Evolutionary conservation across 2,888 invertebrate genomes (phyloP).

Genomic region (Hydriomena furcata): DNA sequence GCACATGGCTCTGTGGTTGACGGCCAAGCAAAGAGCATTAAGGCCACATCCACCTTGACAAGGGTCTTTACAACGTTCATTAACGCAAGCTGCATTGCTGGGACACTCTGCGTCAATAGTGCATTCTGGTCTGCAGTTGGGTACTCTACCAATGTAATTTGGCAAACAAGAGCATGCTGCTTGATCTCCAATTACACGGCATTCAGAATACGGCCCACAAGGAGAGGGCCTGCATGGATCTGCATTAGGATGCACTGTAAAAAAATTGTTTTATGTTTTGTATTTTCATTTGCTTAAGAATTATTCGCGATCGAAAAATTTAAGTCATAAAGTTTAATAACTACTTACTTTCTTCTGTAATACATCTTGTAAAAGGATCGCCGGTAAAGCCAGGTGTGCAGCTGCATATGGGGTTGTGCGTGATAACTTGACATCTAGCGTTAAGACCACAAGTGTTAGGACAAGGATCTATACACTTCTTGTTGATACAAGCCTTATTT

Average conservation of each 20-base stretch:
- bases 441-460: slow-evolving; percentile 91
- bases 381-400: slow-evolving; percentile 91
- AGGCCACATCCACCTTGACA: slow-evolving; percentile 91
- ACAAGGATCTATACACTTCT: slow-evolving; percentile 92
- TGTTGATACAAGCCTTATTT: slow-evolving; percentile 90
- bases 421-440: slow-evolving; percentile 92
- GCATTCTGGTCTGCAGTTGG: slow-evolving; percentile 94
- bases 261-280: slow-evolving; percentile 7
- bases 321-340: slow-evolving; percentile 14
- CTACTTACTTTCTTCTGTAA: slow-evolving; percentile 84
- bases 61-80: slow-evolving; percentile 92
- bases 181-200: slow-evolving; percentile 90
- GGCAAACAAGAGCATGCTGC: slow-evolving; percentile 93
- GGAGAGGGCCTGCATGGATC: slow-evolving; percentile 92
- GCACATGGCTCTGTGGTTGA: slow-evolving; percentile 92
- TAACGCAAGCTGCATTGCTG: slow-evolving; percentile 90
- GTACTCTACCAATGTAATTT: slow-evolving; percentile 92
- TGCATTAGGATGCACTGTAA: slow-evolving; percentile 52
- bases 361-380: slow-evolving; percentile 90
- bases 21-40: slow-evolving; percentile 92
- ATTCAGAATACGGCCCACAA: slow-evolving; percentile 92
- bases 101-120: slow-evolving; percentile 92
- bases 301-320: not conserved
- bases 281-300: too few species aligned
- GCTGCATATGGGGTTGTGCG: slow-evolving; percentile 94